Base-by-base conservation (phyloP, 1,140 invertebrate genomes). In the Brachionus asplanchnoidis region DNA sequence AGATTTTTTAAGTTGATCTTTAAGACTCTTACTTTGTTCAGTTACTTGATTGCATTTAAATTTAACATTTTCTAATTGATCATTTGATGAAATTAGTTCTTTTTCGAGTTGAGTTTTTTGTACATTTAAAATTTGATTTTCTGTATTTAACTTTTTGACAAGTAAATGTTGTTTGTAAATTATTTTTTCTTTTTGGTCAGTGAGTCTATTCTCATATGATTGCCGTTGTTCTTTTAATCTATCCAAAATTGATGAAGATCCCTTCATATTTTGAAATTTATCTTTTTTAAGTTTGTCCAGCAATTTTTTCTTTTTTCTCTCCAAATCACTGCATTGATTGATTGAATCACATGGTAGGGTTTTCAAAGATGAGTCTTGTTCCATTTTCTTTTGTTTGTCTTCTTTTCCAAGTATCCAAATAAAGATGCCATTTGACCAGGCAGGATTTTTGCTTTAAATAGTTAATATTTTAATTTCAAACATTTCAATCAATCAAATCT, bases 201-300 rank as follows among this genome's bases (percentile, higher is more conserved):
- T 17, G 14, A 77, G 9, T 50, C 44, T 23, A 50, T 28, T 77
- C 14, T 77, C 20, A 20, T 26, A 23, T 46, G 73, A 77, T 50
- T 77, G n/a, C 0, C 73, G 1, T 46, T 77, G 73, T 46, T 77
- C 46, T 9, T 77, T 20, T 23, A 77, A 8, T 23, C 26, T 77
- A 2, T 77, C 42, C 20, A 77, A 50, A 11, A 77, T 46, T 1
- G 42, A 7, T 1, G 40, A 50, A 14, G 40, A 77, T 20, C 73
- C 73, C 46, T 77, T 77, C 73, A 77, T 77, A 12, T 20, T 46
- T 50, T 46, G 17, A 14, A 77, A 77, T 50, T 50, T 77, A 12
- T 77, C 40, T 11, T 77, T 17, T 46, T 77, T 77, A 2, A 77
- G 17, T 11, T 50, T 50, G 1, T 77, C 40, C 6, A 77, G 2